These are phyloP conservation scores for Ceyx melanurus DNA, from an alignment of 2,113 vertebrate species.

Conservation along the genomic window DNA sequence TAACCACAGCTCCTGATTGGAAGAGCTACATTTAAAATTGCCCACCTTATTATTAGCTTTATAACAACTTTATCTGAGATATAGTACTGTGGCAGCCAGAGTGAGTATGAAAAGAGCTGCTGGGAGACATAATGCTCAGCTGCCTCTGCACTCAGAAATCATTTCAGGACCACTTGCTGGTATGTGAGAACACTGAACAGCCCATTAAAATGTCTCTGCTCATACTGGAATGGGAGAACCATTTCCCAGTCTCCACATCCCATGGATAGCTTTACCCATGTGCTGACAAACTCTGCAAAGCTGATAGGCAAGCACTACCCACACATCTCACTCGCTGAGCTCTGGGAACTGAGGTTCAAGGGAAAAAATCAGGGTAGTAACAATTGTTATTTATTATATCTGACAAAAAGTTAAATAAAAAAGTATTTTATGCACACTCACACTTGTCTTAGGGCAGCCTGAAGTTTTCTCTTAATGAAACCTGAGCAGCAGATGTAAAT, in stretches of 20 bases:
- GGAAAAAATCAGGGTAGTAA: neutral
- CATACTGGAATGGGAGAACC: neutral
- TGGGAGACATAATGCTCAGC: neutral
- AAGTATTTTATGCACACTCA: neutral
- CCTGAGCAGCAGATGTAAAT: neutral
- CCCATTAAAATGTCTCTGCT: neutral
- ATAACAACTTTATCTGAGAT: neutral
- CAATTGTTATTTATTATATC: neutral
- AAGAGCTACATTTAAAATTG: slow-evolving; percentile 16
- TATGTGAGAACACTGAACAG: neutral
- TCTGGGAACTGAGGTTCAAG: neutral
- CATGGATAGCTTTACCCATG: neutral
- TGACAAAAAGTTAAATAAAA: neutral
- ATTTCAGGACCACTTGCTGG: neutral
- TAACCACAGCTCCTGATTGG: neutral
- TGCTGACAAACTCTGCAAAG: neutral
- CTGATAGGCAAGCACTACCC: neutral
- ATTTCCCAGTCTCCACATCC: neutral
- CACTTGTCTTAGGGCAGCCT: neutral
- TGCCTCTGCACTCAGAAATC: neutral
- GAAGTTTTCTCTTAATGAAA: neutral
- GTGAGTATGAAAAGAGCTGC: slow-evolving; percentile 1
- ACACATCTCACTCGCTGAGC: neutral
- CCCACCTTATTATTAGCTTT: neutral
- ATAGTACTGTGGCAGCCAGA: neutral